Conservation (phyloP, 2,797 vertebrate species). For the Euphonia xanthogaster region DNA sequence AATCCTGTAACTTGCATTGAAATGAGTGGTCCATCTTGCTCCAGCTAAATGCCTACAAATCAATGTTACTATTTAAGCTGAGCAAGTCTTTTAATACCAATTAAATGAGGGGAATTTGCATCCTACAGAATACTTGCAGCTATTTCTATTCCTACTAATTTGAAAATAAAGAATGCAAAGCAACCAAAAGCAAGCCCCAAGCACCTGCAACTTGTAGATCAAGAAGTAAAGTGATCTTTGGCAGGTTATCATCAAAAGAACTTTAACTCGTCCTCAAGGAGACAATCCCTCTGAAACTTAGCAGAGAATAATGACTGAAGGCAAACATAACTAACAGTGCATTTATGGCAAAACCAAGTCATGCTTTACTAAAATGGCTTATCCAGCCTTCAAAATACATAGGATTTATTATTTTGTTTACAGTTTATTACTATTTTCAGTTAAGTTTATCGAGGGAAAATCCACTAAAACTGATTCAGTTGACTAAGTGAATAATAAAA, state of each 20-base stretch:
- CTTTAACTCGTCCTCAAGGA: neutral
- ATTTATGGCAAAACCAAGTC: neutral
- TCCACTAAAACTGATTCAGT: neutral
- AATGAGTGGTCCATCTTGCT: neutral
- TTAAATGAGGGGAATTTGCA: neutral
- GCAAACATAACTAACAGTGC: neutral
- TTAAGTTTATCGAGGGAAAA: neutral
- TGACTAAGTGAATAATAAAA: neutral
- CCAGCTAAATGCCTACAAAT: neutral
- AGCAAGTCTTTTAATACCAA: neutral
- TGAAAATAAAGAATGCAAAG: neutral
- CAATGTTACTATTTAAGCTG: neutral
- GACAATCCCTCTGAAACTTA: neutral
- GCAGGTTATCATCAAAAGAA: neutral
- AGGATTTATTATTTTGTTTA: neutral
- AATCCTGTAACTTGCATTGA: neutral
- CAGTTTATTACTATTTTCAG: neutral
- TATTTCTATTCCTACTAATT: neutral
- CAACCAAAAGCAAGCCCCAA: neutral
- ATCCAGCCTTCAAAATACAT: neutral
- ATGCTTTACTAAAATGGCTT: conserved; percentile 3
- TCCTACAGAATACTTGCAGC: neutral
- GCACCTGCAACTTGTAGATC: neutral
- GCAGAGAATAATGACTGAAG: neutral
- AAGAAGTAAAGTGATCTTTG: neutral